Percentiles rank a stretch among this genome's conserved stretches.
Conservation (phyloP, 30 jellyfish, hydroid and myxozoan species). For the Pseudorhiza aurosa region DNA sequence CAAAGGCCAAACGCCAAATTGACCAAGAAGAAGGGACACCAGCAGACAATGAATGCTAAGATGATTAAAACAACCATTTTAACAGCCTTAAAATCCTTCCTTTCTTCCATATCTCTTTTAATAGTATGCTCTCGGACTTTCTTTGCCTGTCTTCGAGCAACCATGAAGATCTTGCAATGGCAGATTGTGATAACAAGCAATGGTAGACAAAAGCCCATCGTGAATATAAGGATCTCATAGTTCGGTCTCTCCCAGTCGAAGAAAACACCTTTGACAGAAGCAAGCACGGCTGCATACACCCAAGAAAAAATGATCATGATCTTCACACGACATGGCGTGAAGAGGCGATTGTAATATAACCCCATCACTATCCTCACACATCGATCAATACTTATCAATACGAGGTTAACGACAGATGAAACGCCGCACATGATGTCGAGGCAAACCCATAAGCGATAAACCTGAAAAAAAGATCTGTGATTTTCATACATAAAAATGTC, state of each 20-base stretch:
- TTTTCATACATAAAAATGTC: too few species aligned
- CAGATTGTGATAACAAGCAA: constrained; percentile 38
- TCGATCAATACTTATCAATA: constrained; percentile 74
- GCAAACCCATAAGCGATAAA: constrained; percentile 64
- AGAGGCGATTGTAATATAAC: constrained; percentile 19
- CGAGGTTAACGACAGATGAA: constrained; percentile 77
- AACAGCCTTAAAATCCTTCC: constrained; percentile 63
- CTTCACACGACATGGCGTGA: constrained; percentile 54
- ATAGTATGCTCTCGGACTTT: not conserved
- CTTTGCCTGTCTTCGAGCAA: constrained; percentile 49
- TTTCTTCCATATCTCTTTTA: not conserved
- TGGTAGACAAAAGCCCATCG: constrained; percentile 67
- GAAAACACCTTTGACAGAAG: constrained; percentile 41
- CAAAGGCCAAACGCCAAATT: constrained; percentile 63
- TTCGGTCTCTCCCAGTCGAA: constrained; percentile 62
- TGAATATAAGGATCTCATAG: constrained; percentile 58
- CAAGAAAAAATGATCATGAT: constrained; percentile 34
- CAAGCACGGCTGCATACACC: constrained; percentile 45
- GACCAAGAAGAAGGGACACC: constrained; percentile 80
- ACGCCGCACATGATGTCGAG: constrained; percentile 76
- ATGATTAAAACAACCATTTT: constrained; percentile 58
- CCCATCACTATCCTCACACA: constrained; percentile 58
- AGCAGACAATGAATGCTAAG: constrained; percentile 51
- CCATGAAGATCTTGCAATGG: constrained; percentile 38
- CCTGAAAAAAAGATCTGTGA: constrained; percentile 16